These are phyloP conservation scores for Diabrotica undecimpunctata DNA, from an alignment of 1,140 invertebrate genomes.

Conservation along the genomic window DNA sequence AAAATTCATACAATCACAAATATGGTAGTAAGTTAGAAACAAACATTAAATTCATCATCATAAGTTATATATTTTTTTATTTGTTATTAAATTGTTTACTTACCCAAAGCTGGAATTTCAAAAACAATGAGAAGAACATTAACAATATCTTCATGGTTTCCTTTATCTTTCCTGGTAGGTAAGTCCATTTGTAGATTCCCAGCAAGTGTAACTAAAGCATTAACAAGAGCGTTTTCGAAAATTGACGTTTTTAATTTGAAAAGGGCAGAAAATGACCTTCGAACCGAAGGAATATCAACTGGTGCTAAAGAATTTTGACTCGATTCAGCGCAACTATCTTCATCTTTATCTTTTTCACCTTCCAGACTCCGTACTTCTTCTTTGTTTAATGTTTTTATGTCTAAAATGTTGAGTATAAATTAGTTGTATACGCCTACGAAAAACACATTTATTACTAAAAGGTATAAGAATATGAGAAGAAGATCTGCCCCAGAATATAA, in stretches of 20 bases:
- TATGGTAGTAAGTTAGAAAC: no score
- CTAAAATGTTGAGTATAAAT: constrained; percentile 8
- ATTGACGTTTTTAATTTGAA: constrained; percentile 48
- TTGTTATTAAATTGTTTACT: constrained; percentile 12
- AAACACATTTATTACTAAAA: no score
- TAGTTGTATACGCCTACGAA: no score
- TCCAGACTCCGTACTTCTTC: constrained; percentile 67
- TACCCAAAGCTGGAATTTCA: constrained; percentile 79
- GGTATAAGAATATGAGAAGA: no score
- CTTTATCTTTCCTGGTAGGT: constrained; percentile 55
- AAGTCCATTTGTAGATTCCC: constrained; percentile 73
- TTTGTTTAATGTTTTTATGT: constrained; percentile 54
- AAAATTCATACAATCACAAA: no score
- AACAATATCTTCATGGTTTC: constrained; percentile 54
- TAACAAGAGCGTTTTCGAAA: constrained; percentile 73
- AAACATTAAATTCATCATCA: no score
- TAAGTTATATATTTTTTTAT: no score
- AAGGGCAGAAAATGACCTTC: constrained; percentile 61
- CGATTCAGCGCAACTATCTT: constrained; percentile 58
- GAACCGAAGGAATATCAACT: constrained; percentile 58
- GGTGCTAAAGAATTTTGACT: constrained; percentile 26
- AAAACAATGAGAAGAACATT: constrained; percentile 85
- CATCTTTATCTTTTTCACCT: constrained; percentile 80
- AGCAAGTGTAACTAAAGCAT: constrained; percentile 70
- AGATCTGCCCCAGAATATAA: no score